Evolutionary conservation across 2,797 vertebrate genomes (phyloP).

Genomic region (Myoxocephalus aenaeus): DNA sequence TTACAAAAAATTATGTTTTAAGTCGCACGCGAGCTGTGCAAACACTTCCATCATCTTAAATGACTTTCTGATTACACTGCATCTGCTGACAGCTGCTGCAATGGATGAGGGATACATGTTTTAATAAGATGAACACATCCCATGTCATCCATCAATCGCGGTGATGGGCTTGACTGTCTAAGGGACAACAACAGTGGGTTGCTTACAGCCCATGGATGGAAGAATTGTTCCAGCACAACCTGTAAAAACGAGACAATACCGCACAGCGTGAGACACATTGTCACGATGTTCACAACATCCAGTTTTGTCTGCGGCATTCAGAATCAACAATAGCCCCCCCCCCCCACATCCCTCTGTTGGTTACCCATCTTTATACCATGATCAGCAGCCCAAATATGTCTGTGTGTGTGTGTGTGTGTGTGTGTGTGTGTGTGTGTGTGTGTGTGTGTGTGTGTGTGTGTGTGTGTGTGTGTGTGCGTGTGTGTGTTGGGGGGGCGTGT

Average conservation of each 20-base stretch:
- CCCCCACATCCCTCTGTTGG: not conserved
- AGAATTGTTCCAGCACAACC: conserved; percentile 4
- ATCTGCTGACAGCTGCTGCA: conserved; percentile 14
- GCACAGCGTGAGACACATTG: conserved; percentile 1
- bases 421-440: not conserved
- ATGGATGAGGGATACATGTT: conserved; percentile 20
- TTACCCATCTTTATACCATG: conserved; percentile 9
- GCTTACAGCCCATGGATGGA: conserved; percentile 6
- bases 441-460: conserved; percentile 8
- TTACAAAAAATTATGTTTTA: not conserved
- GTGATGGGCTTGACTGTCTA: conserved; percentile 1
- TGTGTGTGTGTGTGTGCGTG: conserved; percentile 9
- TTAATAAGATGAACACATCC: conserved; percentile 19
- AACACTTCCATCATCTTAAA: not conserved
- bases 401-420: conserved; percentile 7
- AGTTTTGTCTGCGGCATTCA: not conserved
- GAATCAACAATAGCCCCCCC: not conserved
- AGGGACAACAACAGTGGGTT: conserved; percentile 14
- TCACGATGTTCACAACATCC: not conserved
- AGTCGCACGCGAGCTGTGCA: not conserved
- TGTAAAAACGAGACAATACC: conserved; percentile 1
- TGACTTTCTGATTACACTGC: conserved; percentile 5
- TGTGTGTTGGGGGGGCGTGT: not conserved
- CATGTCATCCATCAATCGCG: conserved; percentile 12
- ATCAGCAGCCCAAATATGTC: conserved; percentile 12